Evolutionary conservation across 2,888 invertebrate species (phyloP), one percentile per base, ranked within the genome.

Genomic region (Prosopocoilus inquinatus): DNA sequence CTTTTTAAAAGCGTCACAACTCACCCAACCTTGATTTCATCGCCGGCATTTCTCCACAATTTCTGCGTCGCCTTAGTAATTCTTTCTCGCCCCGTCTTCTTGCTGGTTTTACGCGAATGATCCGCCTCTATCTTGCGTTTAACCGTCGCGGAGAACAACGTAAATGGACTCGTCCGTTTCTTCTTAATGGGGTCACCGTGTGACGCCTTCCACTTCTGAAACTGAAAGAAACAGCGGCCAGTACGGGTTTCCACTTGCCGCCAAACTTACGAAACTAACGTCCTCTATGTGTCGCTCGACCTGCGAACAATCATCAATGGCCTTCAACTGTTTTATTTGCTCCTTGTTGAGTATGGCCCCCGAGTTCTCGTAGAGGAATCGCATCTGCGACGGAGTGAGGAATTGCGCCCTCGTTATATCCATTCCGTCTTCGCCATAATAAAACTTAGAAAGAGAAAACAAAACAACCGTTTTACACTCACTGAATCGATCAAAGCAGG

Each of bases 381-480:
- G 80, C 34, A 94, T 79, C 67, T 91, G 90, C 47, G 89, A 84
- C 36, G 84, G 71, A 49, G 85, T 88, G 9, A 99, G 80, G 74
- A 91, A 97, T 64, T 91, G 90, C 0, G 91, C 87, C 75, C 93
- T 94, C 0, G 87, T 80, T 45, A 98, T 89, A 70, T 99, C 98
- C 64, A 94, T 80, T 0, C 94, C 94, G 73, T 96, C 96, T 80
- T 96, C 96, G 1, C 96, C 96, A 68, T 96, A 97, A 12, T 89
- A 81, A 76, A 93, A 96, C 82, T 90, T 50, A 63, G n/a, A n/a
- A n/a, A 67, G 63, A 32, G 15, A 16, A 38, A 13, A 12, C n/a
- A 20, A 11, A 34, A 15, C 8, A 51, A 33, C 11, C 3, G n/a
- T n/a, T 41, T 41, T 39, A 11, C 9, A 15, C 7, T 41, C 7